phyloP scores from a whole-genome alignment of 1,140 invertebrate genomes.

The Cardiocondyla obscurior region DNA sequence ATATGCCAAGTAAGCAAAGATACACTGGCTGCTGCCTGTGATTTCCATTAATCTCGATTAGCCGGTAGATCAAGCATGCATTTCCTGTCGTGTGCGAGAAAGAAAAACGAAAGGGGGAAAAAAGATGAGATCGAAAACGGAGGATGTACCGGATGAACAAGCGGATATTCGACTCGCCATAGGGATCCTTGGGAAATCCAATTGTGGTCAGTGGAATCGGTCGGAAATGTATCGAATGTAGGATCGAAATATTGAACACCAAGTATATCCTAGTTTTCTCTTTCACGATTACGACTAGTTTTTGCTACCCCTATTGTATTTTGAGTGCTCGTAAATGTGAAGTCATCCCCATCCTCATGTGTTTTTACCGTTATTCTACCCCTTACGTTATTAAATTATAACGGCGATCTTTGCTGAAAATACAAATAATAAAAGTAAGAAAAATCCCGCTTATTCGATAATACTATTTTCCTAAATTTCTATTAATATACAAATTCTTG shows the following conservation, averaged over 20 bases:
- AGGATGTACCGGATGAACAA: conserved; percentile 6
- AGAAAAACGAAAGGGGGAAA: conserved; percentile 5
- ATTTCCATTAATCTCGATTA: conserved; percentile 69
- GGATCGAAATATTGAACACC: conserved; percentile 35
- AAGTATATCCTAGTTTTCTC: conserved; percentile 5
- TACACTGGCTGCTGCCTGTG: not conserved
- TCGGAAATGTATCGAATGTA: conserved; percentile 14
- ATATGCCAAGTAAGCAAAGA: not conserved
- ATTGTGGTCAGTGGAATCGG: conserved; percentile 24
- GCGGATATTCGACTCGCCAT: conserved; percentile 28
- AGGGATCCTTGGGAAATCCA: conserved; percentile 39
- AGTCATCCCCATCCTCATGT: not conserved
- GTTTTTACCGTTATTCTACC: not conserved
- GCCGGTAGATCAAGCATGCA: conserved; percentile 47
- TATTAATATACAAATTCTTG: not conserved
- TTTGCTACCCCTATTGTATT: not conserved
- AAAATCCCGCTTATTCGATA: not conserved
- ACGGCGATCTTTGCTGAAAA: not conserved
- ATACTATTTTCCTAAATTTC: not conserved
- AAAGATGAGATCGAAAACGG: not conserved
- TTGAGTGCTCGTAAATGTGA: not conserved
- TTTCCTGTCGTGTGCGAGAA: conserved; percentile 19
- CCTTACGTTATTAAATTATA: not conserved
- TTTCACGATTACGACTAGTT: not conserved
- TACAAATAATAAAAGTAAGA: not conserved